Evolutionary conservation across 2,113 vertebrate genomes (phyloP).

Genomic region (Spermophilus dauricus): DNA sequence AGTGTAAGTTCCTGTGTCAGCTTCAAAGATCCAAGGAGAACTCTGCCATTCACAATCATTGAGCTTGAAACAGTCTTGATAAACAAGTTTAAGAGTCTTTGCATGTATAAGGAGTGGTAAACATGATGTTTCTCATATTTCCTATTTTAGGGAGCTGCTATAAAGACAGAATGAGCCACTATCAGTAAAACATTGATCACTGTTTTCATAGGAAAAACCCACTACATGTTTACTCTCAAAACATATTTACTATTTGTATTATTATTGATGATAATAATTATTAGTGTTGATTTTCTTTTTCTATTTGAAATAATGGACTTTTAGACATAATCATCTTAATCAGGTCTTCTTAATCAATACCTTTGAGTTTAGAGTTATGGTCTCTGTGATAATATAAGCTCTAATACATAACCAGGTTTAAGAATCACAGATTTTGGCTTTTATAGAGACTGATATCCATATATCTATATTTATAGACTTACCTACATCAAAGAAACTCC

Average conservation of each 20-base stretch:
- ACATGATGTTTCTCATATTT: background rate
- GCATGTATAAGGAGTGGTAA: background rate
- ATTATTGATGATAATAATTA: background rate
- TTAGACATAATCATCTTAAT: background rate
- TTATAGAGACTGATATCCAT: background rate
- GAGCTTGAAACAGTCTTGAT: background rate
- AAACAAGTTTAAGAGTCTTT: too few species aligned
- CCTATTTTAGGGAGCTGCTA: background rate
- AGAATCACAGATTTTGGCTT: background rate
- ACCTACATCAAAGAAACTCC: background rate
- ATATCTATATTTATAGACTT: background rate
- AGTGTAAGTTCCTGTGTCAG: background rate
- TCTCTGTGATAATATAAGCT: background rate
- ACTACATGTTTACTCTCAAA: background rate
- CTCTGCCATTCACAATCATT: background rate
- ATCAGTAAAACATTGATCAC: background rate
- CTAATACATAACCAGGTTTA: background rate
- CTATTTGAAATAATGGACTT: background rate
- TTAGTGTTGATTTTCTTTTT: background rate
- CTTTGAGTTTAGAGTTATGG: background rate
- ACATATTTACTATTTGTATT: background rate
- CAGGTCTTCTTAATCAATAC: background rate
- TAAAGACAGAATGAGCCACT: background rate
- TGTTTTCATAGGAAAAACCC: background rate
- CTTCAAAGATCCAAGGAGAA: background rate